Evolutionary conservation across 2,113 vertebrate genomes (phyloP), one percentile per base, ranked within the genome.

Genomic region (Potamarius usumacintae): DNA sequence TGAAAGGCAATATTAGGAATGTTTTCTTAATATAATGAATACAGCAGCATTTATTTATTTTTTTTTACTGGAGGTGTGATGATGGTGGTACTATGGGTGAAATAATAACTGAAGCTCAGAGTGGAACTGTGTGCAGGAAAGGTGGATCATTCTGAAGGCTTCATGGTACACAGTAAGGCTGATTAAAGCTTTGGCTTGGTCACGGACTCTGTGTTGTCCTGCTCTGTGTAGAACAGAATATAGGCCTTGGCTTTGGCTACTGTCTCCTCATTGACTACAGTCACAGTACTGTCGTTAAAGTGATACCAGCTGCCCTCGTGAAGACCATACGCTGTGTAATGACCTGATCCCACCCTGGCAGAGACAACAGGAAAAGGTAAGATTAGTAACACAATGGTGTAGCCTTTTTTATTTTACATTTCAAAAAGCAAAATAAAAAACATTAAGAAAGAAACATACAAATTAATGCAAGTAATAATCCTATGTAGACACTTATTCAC

Each of bases 261-360:
- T 0, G 97, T 95, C 86, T 99, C 97, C 90, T 99, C 98, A 0
- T 95, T 97, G 0, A 97, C 96, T 93, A 97, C 90, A 25, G 97
- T 98, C 71, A 99, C 98, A 52, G 98, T 99, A 91, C 98, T 98
- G 96, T 99, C 98, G 0, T 99, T 99, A 95, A 99, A 99, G 89
- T 99, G 98, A 95, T 97, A 99, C 98, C 98, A 99, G 86, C 93
- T 94, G 55, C 96, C 96, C 89, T 97, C 96, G 0, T 99, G 97
- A 27, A 95, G 94, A 20, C 97, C 97, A 0, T 99, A 99, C 0
- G 98, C 98, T 0, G 98, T 99, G 90, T 99, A 99, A 94, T 99
- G 98, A 77, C 98, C 98, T 0, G 98, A 99, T 89, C 97, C 98
- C 0, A 99, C 97, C 48, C 98, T 99, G 93, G 25, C 17, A 53